These are phyloP conservation scores for Phenacoccus solenopsis DNA, from an alignment of 1,140 invertebrate species.

Conservation along the genomic window DNA sequence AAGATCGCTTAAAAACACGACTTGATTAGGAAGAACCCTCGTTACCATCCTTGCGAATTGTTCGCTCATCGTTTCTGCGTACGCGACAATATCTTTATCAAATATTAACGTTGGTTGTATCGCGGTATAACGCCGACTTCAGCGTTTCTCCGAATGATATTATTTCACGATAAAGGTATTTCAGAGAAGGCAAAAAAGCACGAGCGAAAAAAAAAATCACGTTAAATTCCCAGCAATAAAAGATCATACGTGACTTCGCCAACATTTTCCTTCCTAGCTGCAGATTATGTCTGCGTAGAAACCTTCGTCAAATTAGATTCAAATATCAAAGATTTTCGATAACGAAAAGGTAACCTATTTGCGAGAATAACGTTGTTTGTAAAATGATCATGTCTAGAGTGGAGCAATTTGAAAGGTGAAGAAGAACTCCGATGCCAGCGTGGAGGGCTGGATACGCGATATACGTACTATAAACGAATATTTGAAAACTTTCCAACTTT, in stretches of 20 bases:
- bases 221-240: not conserved
- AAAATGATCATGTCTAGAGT: slow-evolving; percentile 2
- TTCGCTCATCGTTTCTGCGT: not conserved
- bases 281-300: not conserved
- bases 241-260: not conserved
- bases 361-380: not conserved
- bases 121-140: not conserved
- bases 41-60: too few species aligned
- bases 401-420: not conserved
- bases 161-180: not conserved
- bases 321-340: not conserved
- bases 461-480: not conserved
- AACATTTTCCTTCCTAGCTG: not conserved
- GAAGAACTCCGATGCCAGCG: not conserved
- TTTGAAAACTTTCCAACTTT: not conserved
- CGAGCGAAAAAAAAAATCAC: not conserved
- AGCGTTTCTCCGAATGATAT: not conserved
- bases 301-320: slow-evolving; percentile 1
- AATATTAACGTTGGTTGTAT: not conserved
- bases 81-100: not conserved
- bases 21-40: not conserved
- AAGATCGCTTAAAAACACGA: not conserved
- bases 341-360: not conserved
- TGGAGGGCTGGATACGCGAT: not conserved
- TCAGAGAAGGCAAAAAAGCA: not conserved